Base-by-base conservation (phyloP, 2,797 vertebrate genomes). In the Limosa lapponica region DNA sequence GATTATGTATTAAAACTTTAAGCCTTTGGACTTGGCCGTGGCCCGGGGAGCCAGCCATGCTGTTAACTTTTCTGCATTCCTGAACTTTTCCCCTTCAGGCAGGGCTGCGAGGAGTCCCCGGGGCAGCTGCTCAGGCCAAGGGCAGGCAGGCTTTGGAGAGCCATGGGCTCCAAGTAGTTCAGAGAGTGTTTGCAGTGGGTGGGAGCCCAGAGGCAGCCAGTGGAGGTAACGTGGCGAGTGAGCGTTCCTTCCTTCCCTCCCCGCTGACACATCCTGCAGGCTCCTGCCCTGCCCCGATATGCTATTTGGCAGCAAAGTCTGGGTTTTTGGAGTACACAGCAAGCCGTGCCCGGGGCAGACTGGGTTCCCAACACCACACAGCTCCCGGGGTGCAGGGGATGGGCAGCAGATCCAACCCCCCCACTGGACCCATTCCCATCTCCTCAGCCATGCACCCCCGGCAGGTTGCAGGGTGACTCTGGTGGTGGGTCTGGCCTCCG, bases 181-280 rank as follows among this genome's bases (percentile, higher is more conserved):
- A 7, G 34, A 11, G 64, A 70, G 69, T 32, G 59, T 62, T 77
- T 66, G 48, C 57, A 0, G 20, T 10, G 93, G 80, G 77, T 69
- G 86, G 61, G 39, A 72, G 72, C 2, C 0, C 11, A 22, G 59
- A 4, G 69, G 15, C 46, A 39, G 66, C 43, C 59, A 7, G 6
- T 0, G 18, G 8, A 9, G 65, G 74, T 36, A 19, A 22, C 0
- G 2, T 1, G 14, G 30, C 15, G 27, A 37, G 30, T 0, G 1
- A 77, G n/a, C 8, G 0, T 14, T 17, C 27, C 39, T 14, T 17
- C 32, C n/a, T n/a, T 58, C 82, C n/a, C 30, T 87, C 27, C n/a
- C 30, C 8, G 2, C 27, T 36, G 67, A 12, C 15, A 3, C 2
- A 1, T 36, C 36, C 51, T 19, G 25, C 44, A 3, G 11, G 1